These are phyloP conservation scores for Hippasteria phrygiana DNA, from an alignment of 53 echinoderm and acorn worm genomes.

Conservation along the genomic window DNA sequence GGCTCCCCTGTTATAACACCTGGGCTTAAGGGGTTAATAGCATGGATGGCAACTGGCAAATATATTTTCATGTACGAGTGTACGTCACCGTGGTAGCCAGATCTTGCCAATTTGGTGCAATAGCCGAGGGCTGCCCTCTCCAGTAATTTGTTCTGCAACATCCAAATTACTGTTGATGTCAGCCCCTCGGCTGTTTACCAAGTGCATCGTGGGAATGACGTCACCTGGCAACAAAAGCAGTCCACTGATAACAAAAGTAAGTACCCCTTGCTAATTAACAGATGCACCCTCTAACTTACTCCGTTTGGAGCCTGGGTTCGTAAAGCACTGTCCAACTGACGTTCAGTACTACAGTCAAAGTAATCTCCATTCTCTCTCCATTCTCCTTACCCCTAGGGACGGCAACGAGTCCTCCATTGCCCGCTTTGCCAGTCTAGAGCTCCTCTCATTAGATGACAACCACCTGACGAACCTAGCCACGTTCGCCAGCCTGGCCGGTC, in stretches of 20 bases:
- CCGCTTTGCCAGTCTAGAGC: constrained; percentile 83
- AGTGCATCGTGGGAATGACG: constrained; percentile 34
- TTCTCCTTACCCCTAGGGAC: constrained; percentile 51
- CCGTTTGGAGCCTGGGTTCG: too few species aligned
- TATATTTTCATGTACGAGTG: too few species aligned
- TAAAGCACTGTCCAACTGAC: too few species aligned
- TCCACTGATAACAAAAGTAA: too few species aligned
- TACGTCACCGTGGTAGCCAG: too few species aligned
- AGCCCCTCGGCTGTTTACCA: constrained; percentile 83
- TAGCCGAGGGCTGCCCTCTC: constrained; percentile 79
- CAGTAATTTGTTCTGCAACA: constrained; percentile 85
- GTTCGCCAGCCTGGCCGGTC: constrained; percentile 93
- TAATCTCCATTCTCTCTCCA: background rate
- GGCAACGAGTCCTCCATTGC: constrained; percentile 61
- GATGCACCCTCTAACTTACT: too few species aligned
- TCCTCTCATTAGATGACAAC: constrained; percentile 90
- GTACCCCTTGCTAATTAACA: too few species aligned
- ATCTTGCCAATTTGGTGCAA: background rate
- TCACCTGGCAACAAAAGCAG: background rate
- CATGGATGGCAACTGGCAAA: too few species aligned
- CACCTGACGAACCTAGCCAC: constrained; percentile 89
- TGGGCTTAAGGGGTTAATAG: too few species aligned
- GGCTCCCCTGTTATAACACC: too few species aligned
- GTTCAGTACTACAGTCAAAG: background rate
- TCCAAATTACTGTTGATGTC: constrained; percentile 99